phyloP scores from a whole-genome alignment of 1,140 invertebrate genomes.

The Hesperophylax magnus region DNA sequence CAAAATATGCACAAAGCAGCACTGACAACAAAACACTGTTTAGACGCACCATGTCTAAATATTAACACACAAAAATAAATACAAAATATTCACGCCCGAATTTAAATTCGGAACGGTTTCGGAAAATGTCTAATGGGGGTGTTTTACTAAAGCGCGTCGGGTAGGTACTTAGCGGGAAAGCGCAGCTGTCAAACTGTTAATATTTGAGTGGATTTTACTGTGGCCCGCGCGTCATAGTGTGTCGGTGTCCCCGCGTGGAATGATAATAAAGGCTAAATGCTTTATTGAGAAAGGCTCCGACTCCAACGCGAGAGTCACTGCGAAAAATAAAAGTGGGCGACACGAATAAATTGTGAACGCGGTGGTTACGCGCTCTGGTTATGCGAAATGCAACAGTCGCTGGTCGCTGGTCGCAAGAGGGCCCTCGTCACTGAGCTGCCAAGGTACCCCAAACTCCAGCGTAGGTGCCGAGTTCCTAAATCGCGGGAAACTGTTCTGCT shows the following conservation, averaged over 20 bases:
- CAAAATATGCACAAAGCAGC: conserved; percentile 49
- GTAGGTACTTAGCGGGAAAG: conserved; percentile 3
- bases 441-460: no score
- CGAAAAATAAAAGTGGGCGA: conserved; percentile 51
- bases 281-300: conserved; percentile 41
- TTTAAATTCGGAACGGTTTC: not conserved
- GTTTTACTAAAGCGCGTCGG: not conserved
- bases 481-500: no score
- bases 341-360: not conserved
- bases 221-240: conserved; percentile 26
- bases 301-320: conserved; percentile 7
- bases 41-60: conserved; percentile 39
- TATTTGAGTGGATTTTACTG: not conserved
- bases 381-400: not conserved
- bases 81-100: not conserved
- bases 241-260: conserved; percentile 40
- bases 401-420: no score
- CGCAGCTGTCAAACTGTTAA: conserved; percentile 17
- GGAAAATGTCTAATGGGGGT: not conserved
- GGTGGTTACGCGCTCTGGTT: conserved; percentile 35
- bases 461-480: no score
- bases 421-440: no score
- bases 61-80: not conserved
- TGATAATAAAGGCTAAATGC: conserved; percentile 33
- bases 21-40: conserved; percentile 47